Conservation (phyloP, 2,113 vertebrate species). For the cattle (Bos taurus) region DNA sequence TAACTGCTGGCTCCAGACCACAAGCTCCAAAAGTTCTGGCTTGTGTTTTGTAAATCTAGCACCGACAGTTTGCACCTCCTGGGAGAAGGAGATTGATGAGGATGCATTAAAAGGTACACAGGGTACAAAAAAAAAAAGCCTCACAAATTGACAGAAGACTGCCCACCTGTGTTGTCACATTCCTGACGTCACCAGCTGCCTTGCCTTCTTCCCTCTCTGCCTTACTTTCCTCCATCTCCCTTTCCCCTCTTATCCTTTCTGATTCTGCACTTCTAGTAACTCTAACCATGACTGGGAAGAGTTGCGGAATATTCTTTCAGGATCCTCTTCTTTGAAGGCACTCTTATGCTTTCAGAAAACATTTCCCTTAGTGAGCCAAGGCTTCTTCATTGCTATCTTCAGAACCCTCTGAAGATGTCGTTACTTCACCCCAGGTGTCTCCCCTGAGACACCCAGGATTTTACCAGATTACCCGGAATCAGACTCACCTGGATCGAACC, state of each 20-base stretch:
- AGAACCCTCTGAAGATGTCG: background rate
- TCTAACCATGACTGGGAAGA: background rate
- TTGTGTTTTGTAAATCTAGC: background rate
- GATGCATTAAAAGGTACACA: background rate
- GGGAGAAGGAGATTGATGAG: background rate
- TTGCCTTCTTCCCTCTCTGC: background rate
- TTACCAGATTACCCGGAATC: no score
- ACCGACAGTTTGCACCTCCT: background rate
- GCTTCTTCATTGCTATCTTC: no score
- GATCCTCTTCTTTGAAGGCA: accelerated
- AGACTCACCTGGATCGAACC: background rate
- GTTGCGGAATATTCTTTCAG: background rate
- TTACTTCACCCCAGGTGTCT: no score
- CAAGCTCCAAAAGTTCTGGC: background rate
- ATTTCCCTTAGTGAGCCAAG: background rate
- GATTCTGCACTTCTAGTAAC: background rate
- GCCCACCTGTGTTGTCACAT: no score
- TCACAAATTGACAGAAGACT: background rate
- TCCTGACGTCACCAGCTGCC: background rate
- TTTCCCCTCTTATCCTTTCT: background rate
- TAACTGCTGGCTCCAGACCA: background rate
- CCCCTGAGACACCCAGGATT: accelerated
- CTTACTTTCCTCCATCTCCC: background rate
- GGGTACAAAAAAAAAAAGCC: background rate
- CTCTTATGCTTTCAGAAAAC: accelerated